Evolutionary conservation across 1,140 invertebrate species (phyloP).

Genomic region (Ephestia elutella): DNA sequence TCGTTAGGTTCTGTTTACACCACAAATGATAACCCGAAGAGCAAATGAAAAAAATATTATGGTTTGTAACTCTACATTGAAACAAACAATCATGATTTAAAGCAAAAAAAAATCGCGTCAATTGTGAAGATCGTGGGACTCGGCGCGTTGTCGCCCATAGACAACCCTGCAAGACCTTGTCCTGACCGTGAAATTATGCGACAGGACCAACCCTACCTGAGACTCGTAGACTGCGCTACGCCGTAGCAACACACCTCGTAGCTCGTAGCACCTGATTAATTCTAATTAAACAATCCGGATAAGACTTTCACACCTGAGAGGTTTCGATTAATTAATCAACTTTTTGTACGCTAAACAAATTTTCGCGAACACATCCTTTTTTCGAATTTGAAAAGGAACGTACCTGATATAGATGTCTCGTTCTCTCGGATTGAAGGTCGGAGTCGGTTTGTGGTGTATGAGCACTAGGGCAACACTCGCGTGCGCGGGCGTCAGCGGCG

Average conservation of each 20-base stretch:
- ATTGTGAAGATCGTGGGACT: no score
- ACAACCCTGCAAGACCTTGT: constrained; percentile 48
- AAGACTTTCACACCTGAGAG: constrained; percentile 4
- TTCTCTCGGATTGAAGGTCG: constrained; percentile 69
- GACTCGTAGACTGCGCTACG: constrained; percentile 8
- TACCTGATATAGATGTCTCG: constrained; percentile 68
- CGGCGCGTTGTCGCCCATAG: constrained; percentile 14
- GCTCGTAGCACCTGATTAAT: constrained; percentile 8
- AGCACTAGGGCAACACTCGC: constrained; percentile 47
- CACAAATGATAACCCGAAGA: no score
- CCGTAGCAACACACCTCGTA: constrained; percentile 10
- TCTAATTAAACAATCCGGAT: constrained; percentile 12
- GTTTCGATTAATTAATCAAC: constrained; percentile 14
- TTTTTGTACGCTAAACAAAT: constrained; percentile 19
- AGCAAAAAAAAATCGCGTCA: no score
- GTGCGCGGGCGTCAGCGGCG: constrained; percentile 42
- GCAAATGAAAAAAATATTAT: no score
- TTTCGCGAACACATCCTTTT: constrained; percentile 20
- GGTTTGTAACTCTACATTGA: background rate
- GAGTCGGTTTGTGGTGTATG: constrained; percentile 40
- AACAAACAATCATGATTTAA: constrained; percentile 46
- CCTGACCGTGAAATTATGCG: constrained; percentile 54
- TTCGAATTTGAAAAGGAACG: constrained; percentile 34
- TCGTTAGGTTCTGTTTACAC: no score
- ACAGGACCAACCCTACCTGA: constrained; percentile 2